Base-by-base conservation (phyloP, 2,888 invertebrate species). In the Sinotaia quadrata region DNA sequence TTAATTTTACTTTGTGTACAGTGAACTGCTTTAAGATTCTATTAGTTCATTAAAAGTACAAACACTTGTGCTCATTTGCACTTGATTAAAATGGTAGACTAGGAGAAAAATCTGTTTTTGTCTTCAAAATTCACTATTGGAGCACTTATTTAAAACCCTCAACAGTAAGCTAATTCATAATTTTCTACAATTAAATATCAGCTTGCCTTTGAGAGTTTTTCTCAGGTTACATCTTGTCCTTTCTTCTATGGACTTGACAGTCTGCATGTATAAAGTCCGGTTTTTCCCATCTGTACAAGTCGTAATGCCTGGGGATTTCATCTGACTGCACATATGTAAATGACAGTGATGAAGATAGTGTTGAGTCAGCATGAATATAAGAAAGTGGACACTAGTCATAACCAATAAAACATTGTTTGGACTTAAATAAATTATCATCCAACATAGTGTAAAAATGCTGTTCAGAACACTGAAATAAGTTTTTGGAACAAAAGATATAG, bases 221-320 rank as follows among this genome's bases (percentile, higher is more conserved):
- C 93, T 93, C 74, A 99, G 91, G 90, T 99, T 99, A 60, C 92
- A 92, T 78, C 94, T 91, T 0, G 97, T 98, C 78, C 92, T 91
- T 83, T 94, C 94, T 88, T 97, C 97, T 81, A 98, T 95, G 78
- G 96, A 95, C 75, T 94, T 92, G 27, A 98, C 94, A 18, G 93
- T 93, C 34, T 95, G 93, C 92, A 98, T 95, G 86, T 98, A 99
- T 15, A 99, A 90, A 0, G 98, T 98, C 88, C 94, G 94, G 85
- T 93, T 94, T 86, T 93, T 95, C 82, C 93, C 92, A 51, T 94
- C 91, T 5, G 92, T 91, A 24, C 94, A 93, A 0, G 87, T 95
- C 18, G 87, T 86, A 47, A 96, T 92, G 7, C 89, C 90, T 61
- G 98, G 98, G 85, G 92, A 94, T 88, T 94, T 96, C 94, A 98